Evolutionary conservation across 2,888 invertebrate genomes (phyloP).

Genomic region (Drosophila macrospina): DNA sequence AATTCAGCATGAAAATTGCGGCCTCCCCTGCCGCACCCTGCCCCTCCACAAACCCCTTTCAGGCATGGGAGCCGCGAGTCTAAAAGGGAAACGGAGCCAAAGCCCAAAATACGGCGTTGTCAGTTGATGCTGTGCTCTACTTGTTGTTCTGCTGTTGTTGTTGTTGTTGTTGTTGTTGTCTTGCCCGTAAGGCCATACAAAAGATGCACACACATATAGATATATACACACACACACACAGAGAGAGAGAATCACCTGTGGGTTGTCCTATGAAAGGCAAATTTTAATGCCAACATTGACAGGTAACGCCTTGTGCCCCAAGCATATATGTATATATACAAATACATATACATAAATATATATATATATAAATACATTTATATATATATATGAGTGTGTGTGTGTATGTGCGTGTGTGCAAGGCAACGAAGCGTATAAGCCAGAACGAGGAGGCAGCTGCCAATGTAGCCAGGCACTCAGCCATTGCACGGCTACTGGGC

Average conservation of each 20-base stretch:
- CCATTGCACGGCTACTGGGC: slow-evolving; percentile 62
- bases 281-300: slow-evolving; percentile 80
- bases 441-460: slow-evolving; percentile 38
- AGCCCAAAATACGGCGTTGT: slow-evolving; percentile 16
- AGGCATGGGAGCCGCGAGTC: not conserved
- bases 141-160: slow-evolving; percentile 16
- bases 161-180: slow-evolving; percentile 26
- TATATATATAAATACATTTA: slow-evolving; percentile 3
- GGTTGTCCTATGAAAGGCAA: slow-evolving; percentile 72
- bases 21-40: not conserved
- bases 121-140: slow-evolving; percentile 11
- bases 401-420: slow-evolving; percentile 27
- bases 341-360: slow-evolving; percentile 5
- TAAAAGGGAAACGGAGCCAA: slow-evolving; percentile 27
- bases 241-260: slow-evolving; percentile 48
- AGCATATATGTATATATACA: slow-evolving; percentile 14
- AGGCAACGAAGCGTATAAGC: slow-evolving; percentile 72
- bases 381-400: slow-evolving; percentile 16
- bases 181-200: slow-evolving; percentile 22
- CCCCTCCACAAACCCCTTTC: too few relatives aligned
- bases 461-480: slow-evolving; percentile 70
- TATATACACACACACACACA: slow-evolving; percentile 15
- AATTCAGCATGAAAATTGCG: slow-evolving; percentile 22
- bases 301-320: slow-evolving; percentile 52
- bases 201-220: slow-evolving; percentile 15